Percentiles rank a stretch among this genome's conserved stretches.
Conservation (phyloP, 92 coral and sea anemone genomes). For the Galaxea fascicularis region DNA sequence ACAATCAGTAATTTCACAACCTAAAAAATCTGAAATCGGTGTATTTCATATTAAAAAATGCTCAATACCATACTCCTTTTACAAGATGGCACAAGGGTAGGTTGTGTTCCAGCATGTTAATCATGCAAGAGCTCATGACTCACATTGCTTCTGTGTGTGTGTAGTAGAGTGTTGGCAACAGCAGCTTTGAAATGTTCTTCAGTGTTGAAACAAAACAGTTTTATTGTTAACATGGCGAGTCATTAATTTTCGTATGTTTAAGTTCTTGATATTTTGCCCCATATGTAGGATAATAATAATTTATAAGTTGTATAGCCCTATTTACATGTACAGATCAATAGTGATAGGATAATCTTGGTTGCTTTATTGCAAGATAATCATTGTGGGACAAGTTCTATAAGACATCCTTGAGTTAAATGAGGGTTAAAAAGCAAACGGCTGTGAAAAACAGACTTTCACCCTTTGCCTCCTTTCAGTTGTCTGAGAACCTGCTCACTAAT, state of each 20-base stretch:
- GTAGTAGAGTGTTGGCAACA: background rate
- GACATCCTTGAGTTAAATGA: background rate
- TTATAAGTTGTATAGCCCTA: too few species aligned
- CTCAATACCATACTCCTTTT: background rate
- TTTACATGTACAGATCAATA: too few species aligned
- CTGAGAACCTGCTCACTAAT: too few species aligned
- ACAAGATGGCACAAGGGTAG: background rate
- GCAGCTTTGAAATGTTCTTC: background rate
- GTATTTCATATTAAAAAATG: too few species aligned
- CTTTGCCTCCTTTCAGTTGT: too few species aligned
- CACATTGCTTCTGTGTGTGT: background rate
- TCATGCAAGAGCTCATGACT: background rate
- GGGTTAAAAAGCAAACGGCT: background rate
- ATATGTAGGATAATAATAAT: too few species aligned
- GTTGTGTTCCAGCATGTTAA: background rate
- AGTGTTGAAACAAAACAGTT: background rate
- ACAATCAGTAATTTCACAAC: too few species aligned
- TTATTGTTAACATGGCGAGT: background rate
- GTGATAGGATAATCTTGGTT: background rate
- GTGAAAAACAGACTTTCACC: too few species aligned
- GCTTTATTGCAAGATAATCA: background rate
- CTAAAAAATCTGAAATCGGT: too few species aligned
- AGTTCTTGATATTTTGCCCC: too few species aligned
- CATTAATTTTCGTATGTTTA: background rate
- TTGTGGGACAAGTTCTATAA: background rate